Base-by-base conservation (phyloP, 2,797 vertebrate species). In the Cirrhinus molitorella region DNA sequence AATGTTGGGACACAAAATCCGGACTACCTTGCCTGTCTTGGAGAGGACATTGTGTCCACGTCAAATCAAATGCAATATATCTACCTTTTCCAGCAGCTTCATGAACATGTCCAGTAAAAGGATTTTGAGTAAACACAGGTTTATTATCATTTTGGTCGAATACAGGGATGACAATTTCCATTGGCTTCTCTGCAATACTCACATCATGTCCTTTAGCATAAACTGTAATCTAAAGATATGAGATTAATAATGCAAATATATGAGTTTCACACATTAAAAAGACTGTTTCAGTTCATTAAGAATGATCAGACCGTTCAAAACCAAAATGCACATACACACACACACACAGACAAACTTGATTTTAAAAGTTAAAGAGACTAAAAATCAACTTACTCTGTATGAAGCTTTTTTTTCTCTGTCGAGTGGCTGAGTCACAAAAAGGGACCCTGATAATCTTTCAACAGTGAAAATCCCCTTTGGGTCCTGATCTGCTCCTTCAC, bases 141-240 rank as follows among this genome's bases (percentile, higher is more conserved):
- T 72, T 94, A 91, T 98, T 96, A 93, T 99, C 97, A 0, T 99
- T 99, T 90, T 94, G 92, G 87, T 99, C 97, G 0, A 5, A 0
- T 10, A 57, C 55, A 0, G 0, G 7, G 14, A 51, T 19, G 93
- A 91, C 86, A 71, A 98, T 94, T 0, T 97, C 96, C 95, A 97
- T 97, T 0, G 96, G 95, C 0, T 90, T 89, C 85, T 98, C 96
- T 12, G 11, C 1, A 12, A 11, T 57, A 23, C 0, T 12, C 10
- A 12, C 9, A 12, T 12, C n/a, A 0, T 3, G 8, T 11, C 1
- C 16, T 51, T 92, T 89, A 40, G 37, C 97, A 0, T 95, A 93
- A 2, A 94, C 96, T 11, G 89, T 45, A 43, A 99, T 93, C 97
- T 99, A 91, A 0, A 7, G 4, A 87, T 0, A 72, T 5, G 10